These are phyloP conservation scores for Tympanoctomys barrerae DNA, from an alignment of 2,797 vertebrate genomes.

Conservation along the genomic window DNA sequence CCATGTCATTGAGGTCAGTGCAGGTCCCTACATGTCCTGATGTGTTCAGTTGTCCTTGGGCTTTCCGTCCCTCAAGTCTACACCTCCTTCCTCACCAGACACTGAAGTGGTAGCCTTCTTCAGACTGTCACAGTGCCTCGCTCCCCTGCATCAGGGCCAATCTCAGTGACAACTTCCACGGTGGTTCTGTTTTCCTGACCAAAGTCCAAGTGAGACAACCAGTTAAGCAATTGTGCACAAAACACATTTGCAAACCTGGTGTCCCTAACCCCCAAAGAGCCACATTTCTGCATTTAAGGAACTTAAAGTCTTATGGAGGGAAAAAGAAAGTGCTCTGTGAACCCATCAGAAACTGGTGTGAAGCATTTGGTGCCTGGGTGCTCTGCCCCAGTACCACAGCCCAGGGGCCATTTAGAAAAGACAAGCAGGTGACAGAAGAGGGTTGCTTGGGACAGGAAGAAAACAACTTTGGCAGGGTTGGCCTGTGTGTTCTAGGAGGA, in stretches of 20 bases:
- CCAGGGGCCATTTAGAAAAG: not conserved
- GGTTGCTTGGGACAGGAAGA: not conserved
- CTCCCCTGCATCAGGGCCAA: not conserved
- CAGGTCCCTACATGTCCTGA: not conserved
- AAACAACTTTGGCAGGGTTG: not conserved
- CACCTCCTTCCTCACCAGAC: not conserved
- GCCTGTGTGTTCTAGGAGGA: not conserved
- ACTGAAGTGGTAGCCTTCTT: not conserved
- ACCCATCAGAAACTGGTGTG: not conserved
- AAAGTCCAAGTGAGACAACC: conserved; percentile 16
- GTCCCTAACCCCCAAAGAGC: conserved; percentile 15
- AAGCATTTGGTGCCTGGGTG: not conserved
- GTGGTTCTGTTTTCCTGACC: conserved; percentile 30
- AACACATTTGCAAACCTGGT: conserved; percentile 7
- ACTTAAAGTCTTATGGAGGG: not conserved
- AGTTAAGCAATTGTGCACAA: not conserved
- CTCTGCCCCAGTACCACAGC: not conserved
- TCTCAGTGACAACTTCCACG: not conserved
- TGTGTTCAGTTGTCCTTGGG: not conserved
- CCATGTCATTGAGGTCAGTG: not conserved
- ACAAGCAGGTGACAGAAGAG: not conserved
- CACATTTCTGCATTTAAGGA: not conserved
- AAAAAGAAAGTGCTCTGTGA: not conserved
- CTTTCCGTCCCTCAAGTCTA: not conserved
- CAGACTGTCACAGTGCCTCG: not conserved